phyloP scores from a whole-genome alignment of 1,140 invertebrate genomes.

The Lutraria rhynchaena region DNA sequence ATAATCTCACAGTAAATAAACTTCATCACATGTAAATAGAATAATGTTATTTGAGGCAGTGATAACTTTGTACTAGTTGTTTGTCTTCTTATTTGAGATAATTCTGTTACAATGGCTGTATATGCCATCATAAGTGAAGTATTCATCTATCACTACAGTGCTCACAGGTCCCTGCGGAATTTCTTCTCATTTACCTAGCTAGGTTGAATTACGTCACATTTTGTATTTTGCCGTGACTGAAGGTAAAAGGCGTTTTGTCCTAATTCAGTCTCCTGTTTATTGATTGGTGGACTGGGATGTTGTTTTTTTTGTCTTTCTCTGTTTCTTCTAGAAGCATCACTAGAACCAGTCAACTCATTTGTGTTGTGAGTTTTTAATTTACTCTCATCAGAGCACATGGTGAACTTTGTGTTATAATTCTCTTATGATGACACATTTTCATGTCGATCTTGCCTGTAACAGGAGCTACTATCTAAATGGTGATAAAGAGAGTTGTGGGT shows the following conservation, averaged over 20 bases:
- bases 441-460: too few species aligned
- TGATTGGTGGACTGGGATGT: neutral
- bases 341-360: too few species aligned
- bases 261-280: neutral
- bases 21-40: too few species aligned
- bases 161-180: neutral
- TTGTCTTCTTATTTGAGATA: constrained; percentile 2
- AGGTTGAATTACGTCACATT: neutral
- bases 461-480: too few species aligned
- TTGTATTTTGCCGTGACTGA: neutral
- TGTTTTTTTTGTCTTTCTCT: neutral
- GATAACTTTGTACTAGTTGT: neutral
- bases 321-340: neutral
- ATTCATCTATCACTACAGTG: constrained; percentile 27
- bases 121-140: constrained; percentile 9
- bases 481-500: too few species aligned
- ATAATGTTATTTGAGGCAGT: too few species aligned
- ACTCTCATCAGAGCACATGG: too few species aligned
- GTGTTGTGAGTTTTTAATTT: too few species aligned
- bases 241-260: neutral
- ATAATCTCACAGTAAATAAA: too few species aligned
- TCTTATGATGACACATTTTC: too few species aligned
- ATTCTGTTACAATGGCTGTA: constrained; percentile 34
- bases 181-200: neutral
- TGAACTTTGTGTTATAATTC: too few species aligned